Evolutionary conservation across 30 jellyfish, hydroid and myxozoan species (phyloP).

Genomic region (Nemopilema nomurai): DNA sequence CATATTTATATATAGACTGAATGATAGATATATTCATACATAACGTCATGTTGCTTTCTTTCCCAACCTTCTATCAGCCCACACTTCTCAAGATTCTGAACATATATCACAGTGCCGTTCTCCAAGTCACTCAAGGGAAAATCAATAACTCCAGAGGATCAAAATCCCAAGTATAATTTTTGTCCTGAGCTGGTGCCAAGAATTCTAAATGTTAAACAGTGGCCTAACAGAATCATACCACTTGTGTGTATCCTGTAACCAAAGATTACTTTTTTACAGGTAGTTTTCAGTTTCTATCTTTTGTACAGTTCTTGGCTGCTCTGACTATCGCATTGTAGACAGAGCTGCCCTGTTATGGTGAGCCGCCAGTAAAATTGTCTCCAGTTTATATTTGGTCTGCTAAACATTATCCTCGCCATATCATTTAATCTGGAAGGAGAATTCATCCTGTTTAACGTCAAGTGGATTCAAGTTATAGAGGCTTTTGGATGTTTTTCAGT

Average conservation of each 20-base stretch:
- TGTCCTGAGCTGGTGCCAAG: too few relatives aligned
- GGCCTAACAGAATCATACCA: too few relatives aligned
- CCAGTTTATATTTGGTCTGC: not conserved
- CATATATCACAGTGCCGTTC: too few relatives aligned
- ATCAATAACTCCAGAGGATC: too few relatives aligned
- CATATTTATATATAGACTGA: constrained; percentile 74
- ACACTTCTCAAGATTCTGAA: too few relatives aligned
- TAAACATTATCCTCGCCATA: not conserved
- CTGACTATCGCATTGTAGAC: too few relatives aligned
- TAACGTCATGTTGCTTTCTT: not conserved
- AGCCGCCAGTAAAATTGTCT: not conserved
- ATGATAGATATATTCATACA: constrained; percentile 72
- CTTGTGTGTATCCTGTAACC: too few relatives aligned
- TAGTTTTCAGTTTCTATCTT: not conserved
- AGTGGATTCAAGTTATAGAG: not conserved
- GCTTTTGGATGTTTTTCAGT: not conserved
- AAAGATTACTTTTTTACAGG: too few relatives aligned
- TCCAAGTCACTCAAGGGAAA: too few relatives aligned
- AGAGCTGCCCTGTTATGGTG: not conserved
- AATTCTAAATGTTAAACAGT: too few relatives aligned
- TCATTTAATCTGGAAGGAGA: too few relatives aligned
- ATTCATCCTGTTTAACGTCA: not conserved
- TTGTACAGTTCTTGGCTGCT: not conserved
- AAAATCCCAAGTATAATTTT: too few relatives aligned
- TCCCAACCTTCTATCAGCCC: not conserved